Conservation (phyloP, 2,113 vertebrate genomes). For the Callipepla californica region DNA sequence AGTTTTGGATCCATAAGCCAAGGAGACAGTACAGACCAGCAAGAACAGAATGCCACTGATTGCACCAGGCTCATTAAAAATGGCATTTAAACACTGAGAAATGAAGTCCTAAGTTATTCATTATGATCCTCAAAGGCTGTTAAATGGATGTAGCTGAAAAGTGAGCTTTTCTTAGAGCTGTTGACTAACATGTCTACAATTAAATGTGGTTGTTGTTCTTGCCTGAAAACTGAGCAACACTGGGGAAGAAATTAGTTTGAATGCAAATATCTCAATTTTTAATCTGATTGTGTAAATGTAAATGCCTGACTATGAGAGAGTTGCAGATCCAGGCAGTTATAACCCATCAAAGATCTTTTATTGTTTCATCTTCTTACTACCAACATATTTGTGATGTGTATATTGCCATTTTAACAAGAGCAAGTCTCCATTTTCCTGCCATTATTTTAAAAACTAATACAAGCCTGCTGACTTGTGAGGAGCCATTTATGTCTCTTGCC, state of each 20-base stretch:
- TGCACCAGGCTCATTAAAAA: conserved; percentile 57
- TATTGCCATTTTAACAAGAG: not conserved
- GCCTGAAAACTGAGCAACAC: not conserved
- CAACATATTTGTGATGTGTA: not conserved
- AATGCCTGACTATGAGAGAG: not conserved
- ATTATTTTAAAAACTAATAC: not conserved
- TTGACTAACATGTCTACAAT: not conserved
- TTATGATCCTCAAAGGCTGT: not conserved
- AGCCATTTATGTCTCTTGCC: not conserved
- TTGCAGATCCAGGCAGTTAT: not conserved
- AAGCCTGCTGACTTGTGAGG: no score
- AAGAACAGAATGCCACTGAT: conserved; percentile 9
- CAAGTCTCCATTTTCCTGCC: not conserved
- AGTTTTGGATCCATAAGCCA: not conserved
- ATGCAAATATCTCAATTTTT: not conserved
- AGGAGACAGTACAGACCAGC: not conserved
- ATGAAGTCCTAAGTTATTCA: conserved; percentile 20
- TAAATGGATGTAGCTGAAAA: not conserved
- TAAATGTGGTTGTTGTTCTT: not conserved
- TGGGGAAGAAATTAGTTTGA: not conserved
- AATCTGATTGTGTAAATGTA: not conserved
- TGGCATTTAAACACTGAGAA: not conserved
- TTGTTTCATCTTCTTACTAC: not conserved
- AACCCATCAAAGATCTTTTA: not conserved
- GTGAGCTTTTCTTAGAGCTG: not conserved